phyloP scores from a whole-genome alignment of 2,113 vertebrate species.

The Nothoprocta pentlandii region DNA sequence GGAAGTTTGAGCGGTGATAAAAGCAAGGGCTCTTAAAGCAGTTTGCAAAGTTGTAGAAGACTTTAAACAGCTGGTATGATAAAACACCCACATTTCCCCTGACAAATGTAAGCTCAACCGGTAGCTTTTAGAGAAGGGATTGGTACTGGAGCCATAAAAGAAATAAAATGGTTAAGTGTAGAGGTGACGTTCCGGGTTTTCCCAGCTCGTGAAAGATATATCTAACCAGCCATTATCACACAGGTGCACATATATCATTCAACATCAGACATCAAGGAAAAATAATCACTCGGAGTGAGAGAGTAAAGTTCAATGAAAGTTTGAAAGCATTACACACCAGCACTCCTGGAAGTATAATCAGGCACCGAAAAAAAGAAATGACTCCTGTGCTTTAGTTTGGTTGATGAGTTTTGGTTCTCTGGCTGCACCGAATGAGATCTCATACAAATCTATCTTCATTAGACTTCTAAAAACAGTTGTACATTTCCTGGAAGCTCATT shows the following conservation, averaged over 20 bases:
- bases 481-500: slow-evolving; percentile 79
- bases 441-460: slow-evolving; percentile 81
- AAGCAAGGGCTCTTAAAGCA: slow-evolving; percentile 61
- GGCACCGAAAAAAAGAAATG: slow-evolving; percentile 33
- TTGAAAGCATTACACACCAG: slow-evolving; percentile 60
- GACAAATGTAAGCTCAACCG: slow-evolving; percentile 62
- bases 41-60: slow-evolving; percentile 67
- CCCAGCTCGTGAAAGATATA: slow-evolving; percentile 37
- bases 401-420: slow-evolving; percentile 76
- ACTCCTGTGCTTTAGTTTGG: slow-evolving; percentile 62
- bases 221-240: slow-evolving; percentile 29
- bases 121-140: slow-evolving; percentile 68
- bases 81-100: slow-evolving; percentile 67
- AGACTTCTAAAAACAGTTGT: slow-evolving; percentile 72
- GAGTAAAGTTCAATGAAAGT: slow-evolving; percentile 74
- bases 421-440: slow-evolving; percentile 73
- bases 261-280: slow-evolving; percentile 35
- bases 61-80: slow-evolving; percentile 75
- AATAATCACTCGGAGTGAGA: slow-evolving; percentile 30
- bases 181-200: slow-evolving; percentile 40
- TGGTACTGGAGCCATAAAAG: slow-evolving; percentile 39
- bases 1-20: slow-evolving; percentile 64
- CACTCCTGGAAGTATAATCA: slow-evolving; percentile 70
- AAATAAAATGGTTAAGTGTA: slow-evolving; percentile 39
- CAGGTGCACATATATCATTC: slow-evolving; percentile 57